Percentiles rank a stretch among this genome's conserved stretches.
Evolutionary conservation across 2,113 vertebrate genomes (phyloP).

Genomic region (Dipodomys spectabilis): DNA sequence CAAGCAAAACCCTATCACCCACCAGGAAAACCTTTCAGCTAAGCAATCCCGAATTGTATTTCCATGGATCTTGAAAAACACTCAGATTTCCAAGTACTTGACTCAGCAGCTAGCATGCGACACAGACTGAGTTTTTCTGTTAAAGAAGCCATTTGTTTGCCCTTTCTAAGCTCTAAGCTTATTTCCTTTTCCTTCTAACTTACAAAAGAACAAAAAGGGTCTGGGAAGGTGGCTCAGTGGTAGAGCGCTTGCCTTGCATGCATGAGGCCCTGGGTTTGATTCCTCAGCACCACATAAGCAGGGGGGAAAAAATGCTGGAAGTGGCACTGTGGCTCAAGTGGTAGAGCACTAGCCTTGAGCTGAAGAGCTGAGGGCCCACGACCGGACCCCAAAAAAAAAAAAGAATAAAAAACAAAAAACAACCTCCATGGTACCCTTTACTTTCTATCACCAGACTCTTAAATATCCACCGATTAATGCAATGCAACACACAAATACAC

Average conservation of each 20-base stretch:
- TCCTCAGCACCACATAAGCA: too few relatives aligned
- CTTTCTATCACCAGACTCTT: background rate
- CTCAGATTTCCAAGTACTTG: background rate
- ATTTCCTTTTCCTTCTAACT: slow-evolving; percentile 8
- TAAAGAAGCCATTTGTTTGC: slow-evolving; percentile 1
- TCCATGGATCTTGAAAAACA: background rate
- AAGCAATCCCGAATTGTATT: background rate
- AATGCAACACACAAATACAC: background rate
- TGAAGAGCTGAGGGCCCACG: too few relatives aligned
- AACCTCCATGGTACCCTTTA: slow-evolving; percentile 12
- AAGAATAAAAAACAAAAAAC: too few relatives aligned
- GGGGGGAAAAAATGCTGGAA: too few relatives aligned
- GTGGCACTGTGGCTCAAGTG: too few relatives aligned
- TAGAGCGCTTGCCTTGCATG: too few relatives aligned
- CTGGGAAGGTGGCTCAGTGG: too few relatives aligned
- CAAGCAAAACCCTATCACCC: background rate
- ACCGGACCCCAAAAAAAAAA: too few relatives aligned
- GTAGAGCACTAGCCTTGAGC: too few relatives aligned
- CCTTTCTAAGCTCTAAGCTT: slow-evolving; percentile 16
- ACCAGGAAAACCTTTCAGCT: background rate
- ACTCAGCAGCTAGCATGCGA: background rate
- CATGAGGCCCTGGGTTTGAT: too few relatives aligned
- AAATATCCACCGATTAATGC: background rate
- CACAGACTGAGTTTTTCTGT: background rate
- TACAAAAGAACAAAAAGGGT: background rate